Conservation (phyloP, 2,888 invertebrate species). For the Rotaria magnacalcarata region DNA sequence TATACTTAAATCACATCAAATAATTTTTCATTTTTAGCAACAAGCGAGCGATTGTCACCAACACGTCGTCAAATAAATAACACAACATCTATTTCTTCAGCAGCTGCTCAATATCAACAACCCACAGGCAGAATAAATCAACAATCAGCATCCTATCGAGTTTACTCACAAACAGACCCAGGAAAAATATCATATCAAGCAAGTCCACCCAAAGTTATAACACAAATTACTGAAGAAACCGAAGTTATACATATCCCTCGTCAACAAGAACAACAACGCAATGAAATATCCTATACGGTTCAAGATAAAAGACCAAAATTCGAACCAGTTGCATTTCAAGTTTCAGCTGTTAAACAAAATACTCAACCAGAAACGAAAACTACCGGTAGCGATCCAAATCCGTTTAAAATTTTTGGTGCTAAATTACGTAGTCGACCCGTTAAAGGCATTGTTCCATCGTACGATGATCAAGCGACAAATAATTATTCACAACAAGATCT, state of each 20-base stretch:
- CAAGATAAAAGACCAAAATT: background rate
- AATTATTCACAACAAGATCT: background rate
- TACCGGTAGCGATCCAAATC: background rate
- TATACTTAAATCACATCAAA: background rate
- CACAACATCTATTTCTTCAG: background rate
- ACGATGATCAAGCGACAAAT: background rate
- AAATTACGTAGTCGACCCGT: background rate
- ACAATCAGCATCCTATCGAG: background rate
- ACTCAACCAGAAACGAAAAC: background rate
- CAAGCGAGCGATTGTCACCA: background rate
- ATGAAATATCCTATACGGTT: background rate
- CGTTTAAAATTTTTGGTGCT: slow-evolving; percentile 30
- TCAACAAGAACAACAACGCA: background rate
- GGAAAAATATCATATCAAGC: background rate
- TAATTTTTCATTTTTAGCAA: background rate
- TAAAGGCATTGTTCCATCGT: background rate
- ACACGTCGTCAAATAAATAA: background rate
- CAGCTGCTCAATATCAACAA: background rate
- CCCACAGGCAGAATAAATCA: background rate
- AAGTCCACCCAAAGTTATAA: background rate
- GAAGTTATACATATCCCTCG: background rate
- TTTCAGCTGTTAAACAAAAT: background rate
- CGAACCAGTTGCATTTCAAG: background rate
- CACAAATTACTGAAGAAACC: slow-evolving; percentile 3
- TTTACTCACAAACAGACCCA: background rate